Evolutionary conservation across 2,888 invertebrate genomes (phyloP).

Genomic region (Allacma fusca): DNA sequence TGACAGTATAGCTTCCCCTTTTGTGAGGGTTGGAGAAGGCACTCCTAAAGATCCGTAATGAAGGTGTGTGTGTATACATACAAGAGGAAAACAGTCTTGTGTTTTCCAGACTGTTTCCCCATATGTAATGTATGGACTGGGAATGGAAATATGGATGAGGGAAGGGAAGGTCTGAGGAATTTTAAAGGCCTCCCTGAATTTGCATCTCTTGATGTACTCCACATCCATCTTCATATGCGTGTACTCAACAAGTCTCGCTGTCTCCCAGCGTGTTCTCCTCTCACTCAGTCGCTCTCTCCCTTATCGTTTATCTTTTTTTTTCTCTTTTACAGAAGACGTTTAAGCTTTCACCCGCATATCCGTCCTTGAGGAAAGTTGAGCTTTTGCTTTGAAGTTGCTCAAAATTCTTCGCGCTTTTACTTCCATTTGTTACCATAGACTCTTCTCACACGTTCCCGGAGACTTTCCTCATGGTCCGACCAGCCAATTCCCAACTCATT

Average conservation of each 20-base stretch:
- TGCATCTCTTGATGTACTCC: slow-evolving; percentile 11
- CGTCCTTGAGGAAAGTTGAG: not conserved
- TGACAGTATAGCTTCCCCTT: not conserved
- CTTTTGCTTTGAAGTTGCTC: slow-evolving; percentile 8
- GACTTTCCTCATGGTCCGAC: not conserved
- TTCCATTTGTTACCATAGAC: not conserved
- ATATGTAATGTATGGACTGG: not conserved
- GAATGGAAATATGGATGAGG: too few species aligned
- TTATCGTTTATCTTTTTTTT: not conserved
- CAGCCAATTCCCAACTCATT: slow-evolving; percentile 18
- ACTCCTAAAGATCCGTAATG: not conserved
- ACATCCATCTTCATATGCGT: not conserved
- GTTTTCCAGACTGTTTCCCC: not conserved
- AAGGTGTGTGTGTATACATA: too few species aligned
- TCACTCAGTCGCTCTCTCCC: not conserved
- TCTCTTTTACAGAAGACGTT: slow-evolving; percentile 9
- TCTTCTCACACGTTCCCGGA: too few species aligned
- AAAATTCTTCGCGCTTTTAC: slow-evolving; percentile 16
- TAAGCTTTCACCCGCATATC: slow-evolving; percentile 29
- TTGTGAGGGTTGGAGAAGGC: too few species aligned
- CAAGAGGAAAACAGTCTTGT: too few species aligned
- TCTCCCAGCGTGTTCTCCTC: not conserved
- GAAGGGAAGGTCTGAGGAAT: slow-evolving; percentile 7
- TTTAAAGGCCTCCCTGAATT: slow-evolving; percentile 21
- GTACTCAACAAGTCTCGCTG: slow-evolving; percentile 7